Conservation (phyloP, 1,140 invertebrate species). For the Hyles vespertilio region DNA sequence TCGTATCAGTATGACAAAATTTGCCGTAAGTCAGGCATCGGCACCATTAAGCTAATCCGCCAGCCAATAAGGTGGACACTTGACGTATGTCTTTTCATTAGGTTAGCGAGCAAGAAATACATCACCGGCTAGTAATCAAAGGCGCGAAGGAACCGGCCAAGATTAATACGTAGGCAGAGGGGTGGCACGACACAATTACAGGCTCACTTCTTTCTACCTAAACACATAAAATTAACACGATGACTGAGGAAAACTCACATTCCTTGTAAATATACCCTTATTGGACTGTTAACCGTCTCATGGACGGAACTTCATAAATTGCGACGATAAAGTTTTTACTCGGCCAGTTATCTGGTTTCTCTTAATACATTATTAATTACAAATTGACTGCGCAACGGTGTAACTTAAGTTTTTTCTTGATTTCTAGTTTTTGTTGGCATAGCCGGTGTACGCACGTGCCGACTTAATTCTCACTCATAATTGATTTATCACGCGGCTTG, state of each 20-base stretch:
- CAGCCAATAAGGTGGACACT: constrained; percentile 69
- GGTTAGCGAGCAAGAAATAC: constrained; percentile 66
- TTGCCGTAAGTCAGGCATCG: constrained; percentile 19
- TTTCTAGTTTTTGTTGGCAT: neutral
- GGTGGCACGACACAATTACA: constrained; percentile 41
- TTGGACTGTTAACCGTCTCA: too few relatives aligned
- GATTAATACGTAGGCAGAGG: constrained; percentile 64
- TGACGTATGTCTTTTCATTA: constrained; percentile 72
- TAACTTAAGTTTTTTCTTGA: neutral
- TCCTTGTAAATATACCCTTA: neutral
- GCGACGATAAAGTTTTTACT: too few relatives aligned
- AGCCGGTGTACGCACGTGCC: constrained; percentile 11
- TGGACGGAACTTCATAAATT: neutral
- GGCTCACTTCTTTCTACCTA: constrained; percentile 33
- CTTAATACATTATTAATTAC: too few relatives aligned
- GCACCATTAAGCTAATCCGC: constrained; percentile 61
- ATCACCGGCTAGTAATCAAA: constrained; percentile 69
- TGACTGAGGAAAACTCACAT: constrained; percentile 21
- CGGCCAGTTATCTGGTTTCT: too few relatives aligned
- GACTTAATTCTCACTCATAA: constrained; percentile 37
- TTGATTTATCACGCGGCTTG: constrained; percentile 52
- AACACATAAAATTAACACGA: constrained; percentile 37
- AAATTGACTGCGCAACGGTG: too few relatives aligned
- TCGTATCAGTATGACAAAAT: neutral
- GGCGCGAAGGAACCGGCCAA: constrained; percentile 50